Evolutionary conservation across 2,113 vertebrate genomes (phyloP), one percentile per base, ranked within the genome.

Genomic region (Eulemur macaco): DNA sequence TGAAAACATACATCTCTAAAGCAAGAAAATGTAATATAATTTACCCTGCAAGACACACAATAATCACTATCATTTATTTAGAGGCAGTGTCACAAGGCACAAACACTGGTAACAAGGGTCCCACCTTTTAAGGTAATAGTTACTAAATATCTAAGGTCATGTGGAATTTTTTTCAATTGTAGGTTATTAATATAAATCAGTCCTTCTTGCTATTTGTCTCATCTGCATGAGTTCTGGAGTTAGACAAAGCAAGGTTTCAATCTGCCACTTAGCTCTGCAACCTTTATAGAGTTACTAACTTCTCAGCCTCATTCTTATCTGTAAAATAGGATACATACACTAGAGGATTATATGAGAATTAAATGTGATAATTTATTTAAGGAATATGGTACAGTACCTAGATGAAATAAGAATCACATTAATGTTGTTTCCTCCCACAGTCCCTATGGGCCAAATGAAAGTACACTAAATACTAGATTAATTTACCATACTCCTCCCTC

Each of bases 301-400:
- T 95, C 68, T 95, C 92, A 97, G 34, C 5, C 17, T 89, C 68
- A 74, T 58, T 95, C 47, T 88, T 37, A 84, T 86, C 50, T 81
- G 31, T 91, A 85, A 96, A 96, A 95, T 34, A 20, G 50, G 56
- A 78, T 39, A 78, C 14, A 13, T 6, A 85, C 39, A 37, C 74
- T 34, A 95, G 21, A 96, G 21, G 82, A 89, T 0, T 64, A 31
- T 56, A 47, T 42, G 25, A 93, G 56, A 96, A 76, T 50, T 77
- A 85, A 91, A 73, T 68, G 15, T 60, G 42, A 91, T 69, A 37
- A 94, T 91, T 89, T 93, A 89, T 15, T 96, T 90, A 95, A 89
- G 37, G 31, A 94, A 77, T 58, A 86, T 5, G 86, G 29, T 42
- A 78, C 1, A 76, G 37, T 64, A 21, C 78, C 34, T 85, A 85